Evolutionary conservation across 2,113 vertebrate species (phyloP).

Genomic region (Clinocottus analis): DNA sequence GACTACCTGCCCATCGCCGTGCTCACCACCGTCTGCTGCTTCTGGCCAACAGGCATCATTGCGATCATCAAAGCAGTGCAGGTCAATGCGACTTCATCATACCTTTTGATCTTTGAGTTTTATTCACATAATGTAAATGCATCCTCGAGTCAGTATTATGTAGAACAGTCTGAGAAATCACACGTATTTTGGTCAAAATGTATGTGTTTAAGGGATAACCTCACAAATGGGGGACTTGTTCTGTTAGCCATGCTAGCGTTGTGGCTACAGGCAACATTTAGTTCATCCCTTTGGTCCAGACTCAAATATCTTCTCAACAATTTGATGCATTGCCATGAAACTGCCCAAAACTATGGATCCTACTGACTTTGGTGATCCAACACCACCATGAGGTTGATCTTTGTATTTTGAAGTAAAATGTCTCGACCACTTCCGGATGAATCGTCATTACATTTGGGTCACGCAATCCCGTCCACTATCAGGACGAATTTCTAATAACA

Average conservation of each 20-base stretch:
- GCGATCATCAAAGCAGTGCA: slow-evolving; percentile 95
- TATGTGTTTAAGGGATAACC: neutral
- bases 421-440: neutral
- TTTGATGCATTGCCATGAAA: neutral
- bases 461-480: neutral
- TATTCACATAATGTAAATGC: slow-evolving; percentile 29
- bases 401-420: neutral
- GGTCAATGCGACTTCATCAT: slow-evolving; percentile 73
- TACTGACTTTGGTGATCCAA: neutral
- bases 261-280: neutral
- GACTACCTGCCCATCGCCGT: slow-evolving; percentile 96
- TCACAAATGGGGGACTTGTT: neutral
- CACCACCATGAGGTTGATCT: neutral
- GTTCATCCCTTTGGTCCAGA: neutral
- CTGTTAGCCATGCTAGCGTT: neutral
- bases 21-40: slow-evolving; percentile 95
- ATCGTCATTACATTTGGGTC: neutral
- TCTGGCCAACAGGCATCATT: slow-evolving; percentile 95
- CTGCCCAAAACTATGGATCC: neutral
- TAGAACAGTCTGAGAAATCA: neutral
- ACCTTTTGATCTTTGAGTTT: slow-evolving; percentile 25
- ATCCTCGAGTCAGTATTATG: neutral
- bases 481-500: neutral
- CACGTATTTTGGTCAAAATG: neutral
- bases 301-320: neutral